Evolutionary conservation across 1,140 invertebrate genomes (phyloP), one percentile per base, ranked within the genome.

Genomic region (Rhopalosiphum maidis): DNA sequence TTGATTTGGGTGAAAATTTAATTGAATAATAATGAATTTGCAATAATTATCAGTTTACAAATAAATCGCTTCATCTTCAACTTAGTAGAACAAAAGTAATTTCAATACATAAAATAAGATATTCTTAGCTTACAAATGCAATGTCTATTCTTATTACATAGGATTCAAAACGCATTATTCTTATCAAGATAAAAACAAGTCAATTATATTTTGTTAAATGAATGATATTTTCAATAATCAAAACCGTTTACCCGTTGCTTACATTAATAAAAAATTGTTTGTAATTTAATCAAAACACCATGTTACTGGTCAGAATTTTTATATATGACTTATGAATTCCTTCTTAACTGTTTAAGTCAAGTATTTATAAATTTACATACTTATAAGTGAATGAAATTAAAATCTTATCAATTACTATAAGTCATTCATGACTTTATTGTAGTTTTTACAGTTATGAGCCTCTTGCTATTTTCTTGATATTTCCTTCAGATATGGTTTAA

Each of bases 11-110:
- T n/a, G n/a, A n/a, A n/a, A n/a, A n/a, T n/a, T n/a, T n/a, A n/a
- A n/a, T n/a, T n/a, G n/a, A n/a, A n/a, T n/a, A n/a, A n/a, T n/a
- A n/a, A n/a, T n/a, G n/a, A n/a, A n/a, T n/a, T n/a, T n/a, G n/a
- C n/a, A n/a, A n/a, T n/a, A n/a, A n/a, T n/a, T n/a, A n/a, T n/a
- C n/a, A n/a, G n/a, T n/a, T n/a, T n/a, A n/a, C n/a, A n/a, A n/a
- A n/a, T n/a, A n/a, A n/a, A n/a, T n/a, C n/a, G n/a, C n/a, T n/a
- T n/a, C n/a, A n/a, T n/a, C n/a, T n/a, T n/a, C n/a, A n/a, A n/a
- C 83, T 86, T 46, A 86, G 25, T 86, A 86, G 83, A 23, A 86
- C 83, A 25, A 86, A 86, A 86, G 83, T 86, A 86, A 86, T 86
- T 86, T 86, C 25, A 25, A 86, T 46, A 46, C 25, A 86, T 43